Evolutionary conservation across 1,140 invertebrate genomes (phyloP), one percentile per base, ranked within the genome.

Genomic region (Stenopsyche tienmushanensis): DNA sequence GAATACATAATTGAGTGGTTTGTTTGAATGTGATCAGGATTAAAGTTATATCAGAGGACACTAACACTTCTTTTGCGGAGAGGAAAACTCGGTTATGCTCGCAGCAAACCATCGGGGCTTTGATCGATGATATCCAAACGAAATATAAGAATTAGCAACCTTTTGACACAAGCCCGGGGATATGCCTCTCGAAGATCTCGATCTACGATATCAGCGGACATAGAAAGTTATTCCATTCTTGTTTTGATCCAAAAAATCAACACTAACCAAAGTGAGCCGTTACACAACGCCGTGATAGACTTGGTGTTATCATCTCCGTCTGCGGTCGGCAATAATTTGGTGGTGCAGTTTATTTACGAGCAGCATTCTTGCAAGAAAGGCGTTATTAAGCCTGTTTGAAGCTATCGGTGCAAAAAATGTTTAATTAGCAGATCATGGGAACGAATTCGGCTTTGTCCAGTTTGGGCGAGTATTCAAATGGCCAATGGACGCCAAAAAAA

Each of bases 401-500:
- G 44, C 7, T 8, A 39, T 39, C 44, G 10, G 44, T 15, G 44
- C 17, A 47, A 47, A 47, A 20, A 47, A 15, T 20, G 18, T 47
- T 47, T 20, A 47, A 47, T 47, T 47, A 47, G 10, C 10, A 5
- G 10, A 47, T 20, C 44, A 20, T 47, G 44, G 18, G 44, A 47
- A 47, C 44, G 44, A 18, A n/a, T 8, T n/a, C 17, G 10, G 17
- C 44, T 47, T 5, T 47, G 29, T n/a, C n/a, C n/a, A n/a, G n/a
- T 39, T 39, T 15, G 44, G 44, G 7, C 44, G 18, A 18, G 44
- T 47, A 47, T 47, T 47, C 44, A 47, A 47, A 47, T 47, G 44
- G 18, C 7, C 17, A 13, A 8, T 39, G 7, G 7, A n/a, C 7
- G 34, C 7, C n/a, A 18, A 47, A 47, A 9, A 47, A 47, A 47